Conservation (phyloP, 2,113 vertebrate species). For the Equus quagga region DNA sequence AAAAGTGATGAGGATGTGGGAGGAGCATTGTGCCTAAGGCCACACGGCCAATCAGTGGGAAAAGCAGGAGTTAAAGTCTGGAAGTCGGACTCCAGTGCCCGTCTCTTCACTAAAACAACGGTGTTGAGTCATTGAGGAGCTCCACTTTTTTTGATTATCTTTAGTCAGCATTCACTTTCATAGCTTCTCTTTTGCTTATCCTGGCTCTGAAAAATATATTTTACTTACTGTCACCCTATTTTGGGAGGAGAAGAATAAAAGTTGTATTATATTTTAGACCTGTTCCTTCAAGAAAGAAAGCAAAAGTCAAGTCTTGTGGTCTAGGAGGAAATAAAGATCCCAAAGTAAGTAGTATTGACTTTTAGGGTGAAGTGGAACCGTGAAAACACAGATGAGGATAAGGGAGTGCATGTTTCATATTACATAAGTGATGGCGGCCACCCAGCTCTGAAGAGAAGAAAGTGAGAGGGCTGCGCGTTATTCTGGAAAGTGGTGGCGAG, state of each 20-base stretch:
- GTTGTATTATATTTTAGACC: not conserved
- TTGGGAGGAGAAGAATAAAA: not conserved
- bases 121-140: not conserved
- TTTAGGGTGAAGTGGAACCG: not conserved
- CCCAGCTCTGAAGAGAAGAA: not conserved
- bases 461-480: not conserved
- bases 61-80: not conserved
- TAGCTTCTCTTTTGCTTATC: not conserved
- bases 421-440: not conserved
- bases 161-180: not conserved
- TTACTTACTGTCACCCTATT: not conserved
- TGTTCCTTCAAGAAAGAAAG: not conserved
- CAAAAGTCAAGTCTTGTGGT: not conserved
- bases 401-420: not conserved
- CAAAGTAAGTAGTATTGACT: constrained; percentile 18
- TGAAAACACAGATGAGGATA: not conserved
- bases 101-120: not conserved
- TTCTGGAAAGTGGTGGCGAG: not conserved
- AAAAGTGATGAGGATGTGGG: not conserved
- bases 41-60: not conserved
- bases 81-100: not conserved
- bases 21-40: too few relatives aligned
- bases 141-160: not conserved
- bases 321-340: not conserved
- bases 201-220: not conserved